Percentiles rank a stretch among this genome's conserved stretches.
phyloP scores from a whole-genome alignment of 2,888 invertebrate genomes.

The Glaucopsyche alexis region DNA sequence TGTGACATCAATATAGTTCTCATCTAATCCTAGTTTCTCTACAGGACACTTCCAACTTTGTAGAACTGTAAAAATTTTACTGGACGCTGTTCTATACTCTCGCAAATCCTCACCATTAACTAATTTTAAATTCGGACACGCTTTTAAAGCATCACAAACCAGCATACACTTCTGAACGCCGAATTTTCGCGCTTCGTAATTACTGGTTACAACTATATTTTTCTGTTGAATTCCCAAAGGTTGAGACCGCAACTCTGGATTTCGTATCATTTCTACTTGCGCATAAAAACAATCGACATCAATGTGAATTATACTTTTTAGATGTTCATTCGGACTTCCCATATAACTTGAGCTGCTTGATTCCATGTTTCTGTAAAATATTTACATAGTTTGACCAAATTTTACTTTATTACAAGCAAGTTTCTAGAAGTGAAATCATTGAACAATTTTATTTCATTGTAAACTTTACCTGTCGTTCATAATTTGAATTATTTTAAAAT shows the following conservation, averaged over 20 bases:
- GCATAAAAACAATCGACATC: slow-evolving; percentile 93
- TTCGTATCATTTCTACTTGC: slow-evolving; percentile 89
- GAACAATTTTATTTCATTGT: slow-evolving; percentile 51
- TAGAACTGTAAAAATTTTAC: slow-evolving; percentile 85
- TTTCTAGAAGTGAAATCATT: slow-evolving; percentile 60
- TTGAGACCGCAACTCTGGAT: slow-evolving; percentile 82
- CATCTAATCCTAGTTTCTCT: slow-evolving; percentile 91
- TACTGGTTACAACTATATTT: slow-evolving; percentile 90
- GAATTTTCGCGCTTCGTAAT: slow-evolving; percentile 87
- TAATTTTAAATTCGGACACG: slow-evolving; percentile 87
- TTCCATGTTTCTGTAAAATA: slow-evolving; percentile 72
- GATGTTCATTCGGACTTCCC: slow-evolving; percentile 74
- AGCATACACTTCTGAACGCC: slow-evolving; percentile 90
- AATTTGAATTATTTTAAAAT: slow-evolving; percentile 58
- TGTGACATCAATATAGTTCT: slow-evolving; percentile 91
- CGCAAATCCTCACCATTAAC: slow-evolving; percentile 92
- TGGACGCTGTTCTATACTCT: slow-evolving; percentile 88
- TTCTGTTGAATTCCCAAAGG: slow-evolving; percentile 92
- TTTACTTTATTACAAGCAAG: slow-evolving; percentile 66
- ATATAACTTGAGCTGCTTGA: slow-evolving; percentile 66
- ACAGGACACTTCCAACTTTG: slow-evolving; percentile 86
- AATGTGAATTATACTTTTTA: slow-evolving; percentile 87
- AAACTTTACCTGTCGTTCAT: slow-evolving; percentile 71
- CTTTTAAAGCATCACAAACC: slow-evolving; percentile 84
- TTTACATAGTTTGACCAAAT: slow-evolving; percentile 58